phyloP scores from a whole-genome alignment of 37 sponge, comb jelly and placozoan genomes.

The Crambe crambe region DNA sequence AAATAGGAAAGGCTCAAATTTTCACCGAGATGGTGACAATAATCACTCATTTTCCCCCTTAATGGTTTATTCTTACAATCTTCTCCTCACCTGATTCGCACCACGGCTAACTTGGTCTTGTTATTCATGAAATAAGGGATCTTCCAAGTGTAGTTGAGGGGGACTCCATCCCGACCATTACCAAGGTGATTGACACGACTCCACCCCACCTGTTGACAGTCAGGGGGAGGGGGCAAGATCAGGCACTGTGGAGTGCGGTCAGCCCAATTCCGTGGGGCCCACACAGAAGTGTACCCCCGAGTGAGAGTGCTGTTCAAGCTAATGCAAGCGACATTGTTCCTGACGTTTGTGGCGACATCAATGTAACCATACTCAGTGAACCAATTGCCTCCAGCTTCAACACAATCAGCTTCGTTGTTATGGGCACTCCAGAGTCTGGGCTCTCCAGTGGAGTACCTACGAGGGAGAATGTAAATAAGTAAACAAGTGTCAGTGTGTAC shows the following conservation, averaged over 20 bases:
- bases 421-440: constrained; percentile 38
- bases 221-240: constrained; percentile 67
- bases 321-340: constrained; percentile 41
- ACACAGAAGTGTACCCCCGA: constrained; percentile 54
- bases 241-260: constrained; percentile 38
- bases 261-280: constrained; percentile 34
- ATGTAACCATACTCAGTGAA: constrained; percentile 71
- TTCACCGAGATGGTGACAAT: too few relatives aligned
- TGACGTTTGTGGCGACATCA: constrained; percentile 39
- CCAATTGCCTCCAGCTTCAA: constrained; percentile 60
- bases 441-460: neutral
- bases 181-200: constrained; percentile 97
- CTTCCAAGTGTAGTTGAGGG: constrained; percentile 81
- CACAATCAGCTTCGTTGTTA: constrained; percentile 82
- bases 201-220: constrained; percentile 83
- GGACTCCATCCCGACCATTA: constrained; percentile 86
- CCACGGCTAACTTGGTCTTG: constrained; percentile 63
- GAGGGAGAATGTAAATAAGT: too few relatives aligned
- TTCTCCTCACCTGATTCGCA: constrained; percentile 88
- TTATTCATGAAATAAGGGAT: constrained; percentile 81
- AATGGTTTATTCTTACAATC: too few relatives aligned
- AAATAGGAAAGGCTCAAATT: too few relatives aligned
- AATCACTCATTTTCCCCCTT: too few relatives aligned
- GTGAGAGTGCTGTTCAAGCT: constrained; percentile 9
- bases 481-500: too few relatives aligned